phyloP scores from a whole-genome alignment of 2,888 invertebrate genomes.

The Eudasyphora cyanicolor region DNA sequence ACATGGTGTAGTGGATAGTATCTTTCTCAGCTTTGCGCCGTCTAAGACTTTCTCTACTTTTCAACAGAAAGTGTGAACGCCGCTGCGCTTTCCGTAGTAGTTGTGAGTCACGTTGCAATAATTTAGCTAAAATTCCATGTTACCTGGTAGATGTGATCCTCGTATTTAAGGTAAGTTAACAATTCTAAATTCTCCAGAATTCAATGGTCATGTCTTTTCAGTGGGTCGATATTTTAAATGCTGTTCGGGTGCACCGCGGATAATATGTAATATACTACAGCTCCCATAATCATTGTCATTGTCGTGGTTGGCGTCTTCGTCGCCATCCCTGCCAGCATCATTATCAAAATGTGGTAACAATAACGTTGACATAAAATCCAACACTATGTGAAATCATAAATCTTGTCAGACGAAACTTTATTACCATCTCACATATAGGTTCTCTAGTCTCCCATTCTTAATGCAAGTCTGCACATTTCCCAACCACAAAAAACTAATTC shows the following conservation, averaged over 20 bases:
- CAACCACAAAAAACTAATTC: conserved; percentile 14
- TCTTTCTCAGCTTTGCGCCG: too few species aligned
- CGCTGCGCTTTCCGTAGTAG: too few species aligned
- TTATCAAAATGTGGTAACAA: conserved; percentile 5
- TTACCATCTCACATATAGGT: conserved; percentile 18
- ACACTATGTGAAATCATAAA: conserved; percentile 51
- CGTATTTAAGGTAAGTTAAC: background rate
- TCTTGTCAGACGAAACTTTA: conserved; percentile 41
- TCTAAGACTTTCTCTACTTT: too few species aligned
- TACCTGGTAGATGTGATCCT: background rate
- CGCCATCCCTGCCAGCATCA: background rate
- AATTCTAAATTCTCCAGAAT: background rate
- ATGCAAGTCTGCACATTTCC: background rate
- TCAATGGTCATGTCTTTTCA: background rate
- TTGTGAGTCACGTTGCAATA: too few species aligned
- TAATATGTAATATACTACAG: background rate
- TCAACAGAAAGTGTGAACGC: too few species aligned
- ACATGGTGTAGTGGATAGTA: too few species aligned
- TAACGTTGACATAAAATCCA: conserved; percentile 22
- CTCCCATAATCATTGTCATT: background rate
- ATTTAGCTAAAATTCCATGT: too few species aligned
- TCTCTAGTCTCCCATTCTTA: too few species aligned
- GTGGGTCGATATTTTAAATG: conserved; percentile 7
- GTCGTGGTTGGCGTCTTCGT: background rate
- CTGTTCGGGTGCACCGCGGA: background rate